Conservation (phyloP, 2,888 invertebrate species). For the Pyrrhosoma nymphula region DNA sequence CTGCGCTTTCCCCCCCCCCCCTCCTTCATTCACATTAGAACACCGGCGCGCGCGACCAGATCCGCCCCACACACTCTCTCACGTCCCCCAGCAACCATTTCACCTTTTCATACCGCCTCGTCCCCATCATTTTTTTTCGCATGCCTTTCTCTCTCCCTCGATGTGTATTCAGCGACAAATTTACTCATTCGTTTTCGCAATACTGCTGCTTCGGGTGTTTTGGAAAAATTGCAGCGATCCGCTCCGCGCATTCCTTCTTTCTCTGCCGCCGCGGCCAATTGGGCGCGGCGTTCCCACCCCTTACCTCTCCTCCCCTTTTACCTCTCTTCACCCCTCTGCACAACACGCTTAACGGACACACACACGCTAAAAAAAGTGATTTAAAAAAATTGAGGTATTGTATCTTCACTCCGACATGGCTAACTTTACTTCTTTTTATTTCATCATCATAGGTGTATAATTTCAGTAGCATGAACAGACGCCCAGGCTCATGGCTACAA, state of each 20-base stretch:
- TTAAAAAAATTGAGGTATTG: no score
- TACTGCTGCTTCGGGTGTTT: background rate
- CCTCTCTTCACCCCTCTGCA: no score
- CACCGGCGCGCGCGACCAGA: background rate
- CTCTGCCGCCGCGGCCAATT: background rate
- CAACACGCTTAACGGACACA: no score
- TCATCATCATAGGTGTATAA: no score
- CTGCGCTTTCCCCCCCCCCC: background rate
- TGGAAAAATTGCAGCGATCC: conserved; percentile 18
- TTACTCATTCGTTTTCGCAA: conserved; percentile 7
- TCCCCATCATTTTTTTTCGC: background rate
- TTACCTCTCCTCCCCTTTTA: no score
- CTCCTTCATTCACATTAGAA: background rate
- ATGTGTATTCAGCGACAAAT: conserved; percentile 14
- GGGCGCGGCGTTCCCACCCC: background rate
- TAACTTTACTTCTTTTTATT: no score
- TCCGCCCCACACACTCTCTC: background rate
- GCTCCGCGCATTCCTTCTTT: background rate
- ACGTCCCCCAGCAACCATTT: background rate
- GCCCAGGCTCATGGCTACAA: no score
- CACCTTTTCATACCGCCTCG: background rate
- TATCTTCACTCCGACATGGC: no score
- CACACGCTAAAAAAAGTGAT: no score
- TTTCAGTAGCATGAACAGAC: no score
- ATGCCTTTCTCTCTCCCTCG: background rate